Evolutionary conservation across 92 coral and sea anemone genomes (phyloP), one percentile per base, ranked within the genome.

Genomic region (Phenganax marumi): DNA sequence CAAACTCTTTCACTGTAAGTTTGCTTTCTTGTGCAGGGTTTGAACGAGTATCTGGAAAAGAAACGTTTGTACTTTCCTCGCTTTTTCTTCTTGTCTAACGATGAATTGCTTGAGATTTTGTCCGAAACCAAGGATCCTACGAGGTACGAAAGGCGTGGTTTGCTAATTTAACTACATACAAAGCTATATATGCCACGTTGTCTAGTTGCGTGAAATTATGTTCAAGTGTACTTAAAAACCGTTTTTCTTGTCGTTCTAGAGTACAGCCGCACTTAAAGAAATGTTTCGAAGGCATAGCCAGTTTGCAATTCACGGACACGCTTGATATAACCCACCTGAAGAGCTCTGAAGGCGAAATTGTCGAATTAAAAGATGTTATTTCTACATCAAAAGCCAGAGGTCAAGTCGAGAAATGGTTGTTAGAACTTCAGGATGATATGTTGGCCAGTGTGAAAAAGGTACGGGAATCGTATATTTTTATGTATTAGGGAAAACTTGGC

Each of bases 111-210:
- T 82, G 98, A 94, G 84, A 94, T 94, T 52, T 87, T 94, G 11
- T 94, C 98, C 68, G 98, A 94, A 72, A 94, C 98, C 7, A 94
- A 94, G 78, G 98, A 94, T 83, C 98, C 98, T 51, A 94, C 97
- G 48, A 89, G 97, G 97, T 93, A 80, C 49, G 73, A 9, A 17
- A 50, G 83, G 46, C 8, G 25, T 8, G 54, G 22, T 12, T n/a
- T 22, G 0, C 0, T 11, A n/a, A 33, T 33, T 33, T 33, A 1
- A 33, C 43, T 33, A 2, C 43, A 33, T 33, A n/a, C n/a, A n/a
- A n/a, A n/a, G n/a, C n/a, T n/a, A n/a, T n/a, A n/a, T n/a, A n/a
- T n/a, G n/a, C n/a, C n/a, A n/a, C n/a, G n/a, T n/a, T n/a, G n/a
- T n/a, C n/a, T n/a, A n/a, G 43, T 33, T 33, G 43, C 43, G 2